These are phyloP conservation scores for Hemaris fuciformis DNA, from an alignment of 2,888 invertebrate genomes.

Conservation along the genomic window DNA sequence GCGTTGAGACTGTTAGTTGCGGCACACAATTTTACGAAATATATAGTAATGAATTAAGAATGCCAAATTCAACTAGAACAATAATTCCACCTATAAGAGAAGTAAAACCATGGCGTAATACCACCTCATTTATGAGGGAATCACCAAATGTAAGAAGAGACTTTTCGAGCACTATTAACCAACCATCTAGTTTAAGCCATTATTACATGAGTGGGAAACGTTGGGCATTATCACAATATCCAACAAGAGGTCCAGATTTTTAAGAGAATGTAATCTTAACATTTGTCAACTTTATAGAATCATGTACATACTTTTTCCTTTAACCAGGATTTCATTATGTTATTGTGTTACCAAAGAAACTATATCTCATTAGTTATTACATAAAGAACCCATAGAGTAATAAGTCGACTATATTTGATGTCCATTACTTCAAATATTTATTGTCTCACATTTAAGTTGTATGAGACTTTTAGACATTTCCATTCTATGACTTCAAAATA, in stretches of 20 bases:
- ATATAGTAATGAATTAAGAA: slow-evolving; percentile 19
- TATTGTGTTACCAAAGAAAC: too few species aligned
- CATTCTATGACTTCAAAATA: too few species aligned
- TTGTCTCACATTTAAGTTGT: too few species aligned
- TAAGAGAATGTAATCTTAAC: slow-evolving; percentile 27
- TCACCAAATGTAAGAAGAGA: background rate
- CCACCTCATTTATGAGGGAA: background rate
- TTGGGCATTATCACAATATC: slow-evolving; percentile 57
- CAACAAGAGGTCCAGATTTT: slow-evolving; percentile 62
- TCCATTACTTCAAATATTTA: too few species aligned
- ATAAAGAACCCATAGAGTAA: too few species aligned
- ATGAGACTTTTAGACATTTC: too few species aligned
- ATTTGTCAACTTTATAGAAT: background rate
- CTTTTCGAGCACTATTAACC: background rate
- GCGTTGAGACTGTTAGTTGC: slow-evolving; percentile 34
- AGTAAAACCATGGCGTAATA: background rate
- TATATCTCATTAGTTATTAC: too few species aligned
- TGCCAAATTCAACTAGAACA: background rate
- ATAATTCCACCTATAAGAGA: slow-evolving; percentile 16
- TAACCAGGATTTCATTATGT: background rate
- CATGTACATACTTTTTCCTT: background rate
- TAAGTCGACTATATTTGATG: too few species aligned
- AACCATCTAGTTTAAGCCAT: background rate
- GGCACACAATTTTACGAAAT: slow-evolving; percentile 42
- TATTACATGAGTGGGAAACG: slow-evolving; percentile 38